phyloP scores from a whole-genome alignment of 2,113 vertebrate genomes.

The Sterna hirundo region DNA sequence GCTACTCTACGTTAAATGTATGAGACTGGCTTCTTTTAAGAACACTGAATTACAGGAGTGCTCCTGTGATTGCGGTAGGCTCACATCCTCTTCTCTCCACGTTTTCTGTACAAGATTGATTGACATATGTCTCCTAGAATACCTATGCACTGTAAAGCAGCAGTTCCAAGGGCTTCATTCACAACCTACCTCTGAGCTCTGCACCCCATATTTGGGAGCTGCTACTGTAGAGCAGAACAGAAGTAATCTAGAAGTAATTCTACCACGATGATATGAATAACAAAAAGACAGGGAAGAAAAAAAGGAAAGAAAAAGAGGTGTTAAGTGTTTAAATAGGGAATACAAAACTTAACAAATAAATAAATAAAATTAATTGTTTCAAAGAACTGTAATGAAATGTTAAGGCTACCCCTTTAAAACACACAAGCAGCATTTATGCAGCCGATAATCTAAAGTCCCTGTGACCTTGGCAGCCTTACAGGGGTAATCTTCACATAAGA shows the following conservation, averaged over 20 bases:
- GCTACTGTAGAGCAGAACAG: not conserved
- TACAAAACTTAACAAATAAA: not conserved
- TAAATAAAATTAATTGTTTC: not conserved
- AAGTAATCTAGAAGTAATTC: not conserved
- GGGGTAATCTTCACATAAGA: conserved; percentile 64
- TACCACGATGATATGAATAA: not conserved
- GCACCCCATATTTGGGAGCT: not conserved
- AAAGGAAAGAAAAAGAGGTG: rapidly evolving
- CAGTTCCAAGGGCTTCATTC: not conserved
- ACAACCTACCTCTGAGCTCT: not conserved
- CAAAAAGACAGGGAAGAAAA: not conserved
- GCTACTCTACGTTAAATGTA: not conserved
- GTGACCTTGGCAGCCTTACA: conserved; percentile 64
- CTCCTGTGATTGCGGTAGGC: not conserved
- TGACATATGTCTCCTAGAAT: not conserved
- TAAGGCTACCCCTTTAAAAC: conserved; percentile 38
- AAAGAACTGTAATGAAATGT: not conserved
- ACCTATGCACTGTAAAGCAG: not conserved
- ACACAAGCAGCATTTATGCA: conserved; percentile 34
- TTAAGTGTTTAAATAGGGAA: not conserved
- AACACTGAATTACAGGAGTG: not conserved
- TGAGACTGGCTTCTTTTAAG: not conserved
- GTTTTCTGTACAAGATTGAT: not conserved
- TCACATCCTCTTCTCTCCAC: not conserved
- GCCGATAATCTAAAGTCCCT: conserved; percentile 27